Evolutionary conservation across 1,140 invertebrate genomes (phyloP).

Genomic region (Drosophila orena): DNA sequence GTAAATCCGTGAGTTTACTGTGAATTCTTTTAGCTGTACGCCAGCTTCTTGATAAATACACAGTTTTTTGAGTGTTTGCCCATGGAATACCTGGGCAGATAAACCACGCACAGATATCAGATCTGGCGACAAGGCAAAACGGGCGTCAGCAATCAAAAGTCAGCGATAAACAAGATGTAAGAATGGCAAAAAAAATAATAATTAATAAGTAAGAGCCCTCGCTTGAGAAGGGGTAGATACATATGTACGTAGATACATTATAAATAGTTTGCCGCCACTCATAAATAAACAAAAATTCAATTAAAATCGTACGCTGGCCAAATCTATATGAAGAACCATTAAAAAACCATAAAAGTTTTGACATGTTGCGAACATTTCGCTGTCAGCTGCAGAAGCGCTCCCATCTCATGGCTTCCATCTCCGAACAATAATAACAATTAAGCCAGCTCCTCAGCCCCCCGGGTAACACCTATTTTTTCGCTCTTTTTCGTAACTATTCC

Average conservation of each 20-base stretch:
- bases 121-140: slow-evolving; percentile 34
- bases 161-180: slow-evolving; percentile 35
- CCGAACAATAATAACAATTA: slow-evolving; percentile 72
- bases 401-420: slow-evolving; percentile 27
- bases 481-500: slow-evolving; percentile 51
- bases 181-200: neutral
- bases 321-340: slow-evolving; percentile 53
- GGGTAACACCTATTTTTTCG: slow-evolving; percentile 63
- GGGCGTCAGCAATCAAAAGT: slow-evolving; percentile 43
- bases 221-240: neutral
- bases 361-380: slow-evolving; percentile 70
- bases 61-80: slow-evolving; percentile 40
- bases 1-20: slow-evolving; percentile 27
- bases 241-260: slow-evolving; percentile 16
- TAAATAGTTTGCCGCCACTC: slow-evolving; percentile 47
- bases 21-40: slow-evolving; percentile 34
- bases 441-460: slow-evolving; percentile 35
- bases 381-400: slow-evolving; percentile 61
- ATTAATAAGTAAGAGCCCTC: neutral
- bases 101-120: slow-evolving; percentile 33
- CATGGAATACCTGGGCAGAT: slow-evolving; percentile 35
- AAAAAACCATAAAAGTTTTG: slow-evolving; percentile 67
- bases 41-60: slow-evolving; percentile 42
- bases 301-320: slow-evolving; percentile 43
- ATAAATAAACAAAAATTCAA: slow-evolving; percentile 62